Evolutionary conservation across 2,888 invertebrate genomes (phyloP).

Genomic region (Tetramorium bicarinatum): DNA sequence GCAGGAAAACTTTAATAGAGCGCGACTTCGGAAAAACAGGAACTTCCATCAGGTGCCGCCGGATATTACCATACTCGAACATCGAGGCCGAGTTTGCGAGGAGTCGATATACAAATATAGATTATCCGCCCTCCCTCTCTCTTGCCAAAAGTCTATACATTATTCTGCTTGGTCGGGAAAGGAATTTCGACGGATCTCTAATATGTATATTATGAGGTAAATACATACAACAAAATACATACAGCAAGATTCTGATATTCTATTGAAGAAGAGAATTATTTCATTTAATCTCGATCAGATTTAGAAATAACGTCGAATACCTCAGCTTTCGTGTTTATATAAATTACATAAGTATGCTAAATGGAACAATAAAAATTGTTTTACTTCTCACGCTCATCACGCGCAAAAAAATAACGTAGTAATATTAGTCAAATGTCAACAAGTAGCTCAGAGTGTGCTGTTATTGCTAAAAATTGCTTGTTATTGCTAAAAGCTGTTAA

Average conservation of each 20-base stretch:
- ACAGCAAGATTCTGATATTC: neutral
- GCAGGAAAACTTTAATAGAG: slow-evolving; percentile 72
- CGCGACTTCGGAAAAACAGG: slow-evolving; percentile 73
- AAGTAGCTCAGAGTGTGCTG: too few relatives aligned
- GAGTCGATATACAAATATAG: slow-evolving; percentile 19
- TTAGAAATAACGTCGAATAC: neutral
- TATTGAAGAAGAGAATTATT: neutral
- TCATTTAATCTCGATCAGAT: neutral
- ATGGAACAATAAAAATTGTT: neutral
- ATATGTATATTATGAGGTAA: neutral
- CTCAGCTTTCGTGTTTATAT: neutral
- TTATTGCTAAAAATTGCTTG: too few relatives aligned
- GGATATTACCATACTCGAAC: slow-evolving; percentile 73
- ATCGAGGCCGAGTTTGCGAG: slow-evolving; percentile 23
- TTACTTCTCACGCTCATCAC: neutral
- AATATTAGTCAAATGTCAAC: too few relatives aligned
- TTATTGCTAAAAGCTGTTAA: too few relatives aligned
- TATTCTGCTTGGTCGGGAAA: neutral
- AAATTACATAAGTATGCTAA: neutral
- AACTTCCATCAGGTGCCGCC: slow-evolving; percentile 72
- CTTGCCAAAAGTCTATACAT: slow-evolving; percentile 1
- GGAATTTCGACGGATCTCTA: slow-evolving; percentile 3
- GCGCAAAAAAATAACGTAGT: too few relatives aligned
- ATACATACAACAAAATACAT: neutral
- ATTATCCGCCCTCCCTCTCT: neutral